phyloP scores from a whole-genome alignment of 2,888 invertebrate species.

The Spialia ferax region DNA sequence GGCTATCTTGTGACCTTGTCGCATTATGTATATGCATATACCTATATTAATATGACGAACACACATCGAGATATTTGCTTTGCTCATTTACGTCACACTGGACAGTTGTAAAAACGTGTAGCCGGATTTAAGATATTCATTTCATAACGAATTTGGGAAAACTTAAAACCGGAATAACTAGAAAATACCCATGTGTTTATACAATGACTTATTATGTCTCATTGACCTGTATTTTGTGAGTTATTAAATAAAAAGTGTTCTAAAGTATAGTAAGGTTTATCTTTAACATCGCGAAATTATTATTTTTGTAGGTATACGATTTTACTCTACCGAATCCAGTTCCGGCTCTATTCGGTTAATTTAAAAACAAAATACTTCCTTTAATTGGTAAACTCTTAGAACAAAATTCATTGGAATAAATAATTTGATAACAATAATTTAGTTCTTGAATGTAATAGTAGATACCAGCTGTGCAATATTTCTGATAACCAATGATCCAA shows the following conservation, averaged over 20 bases:
- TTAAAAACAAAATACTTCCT: too few relatives aligned
- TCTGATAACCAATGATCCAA: constrained; percentile 66
- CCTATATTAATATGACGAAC: constrained; percentile 17
- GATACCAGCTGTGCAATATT: constrained; percentile 56
- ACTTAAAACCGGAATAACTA: constrained; percentile 17
- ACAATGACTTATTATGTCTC: background rate
- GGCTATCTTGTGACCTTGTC: constrained; percentile 42
- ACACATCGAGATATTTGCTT: constrained; percentile 23
- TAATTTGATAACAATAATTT: background rate
- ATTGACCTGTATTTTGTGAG: constrained; percentile 32
- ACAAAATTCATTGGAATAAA: background rate
- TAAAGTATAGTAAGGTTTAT: background rate
- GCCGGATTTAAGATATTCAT: constrained; percentile 23
- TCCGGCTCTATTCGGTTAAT: too few relatives aligned
- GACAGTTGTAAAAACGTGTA: constrained; percentile 18
- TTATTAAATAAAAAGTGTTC: constrained; percentile 12
- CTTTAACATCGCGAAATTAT: background rate
- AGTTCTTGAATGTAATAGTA: background rate
- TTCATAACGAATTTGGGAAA: constrained; percentile 23
- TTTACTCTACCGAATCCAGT: background rate
- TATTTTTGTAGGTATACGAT: too few relatives aligned
- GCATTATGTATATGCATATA: constrained; percentile 33
- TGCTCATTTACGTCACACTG: constrained; percentile 29
- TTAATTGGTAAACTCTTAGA: background rate
- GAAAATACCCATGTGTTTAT: constrained; percentile 20